These are phyloP conservation scores for Lophotriccus pileatus DNA, from an alignment of 2,797 vertebrate species.

Conservation along the genomic window DNA sequence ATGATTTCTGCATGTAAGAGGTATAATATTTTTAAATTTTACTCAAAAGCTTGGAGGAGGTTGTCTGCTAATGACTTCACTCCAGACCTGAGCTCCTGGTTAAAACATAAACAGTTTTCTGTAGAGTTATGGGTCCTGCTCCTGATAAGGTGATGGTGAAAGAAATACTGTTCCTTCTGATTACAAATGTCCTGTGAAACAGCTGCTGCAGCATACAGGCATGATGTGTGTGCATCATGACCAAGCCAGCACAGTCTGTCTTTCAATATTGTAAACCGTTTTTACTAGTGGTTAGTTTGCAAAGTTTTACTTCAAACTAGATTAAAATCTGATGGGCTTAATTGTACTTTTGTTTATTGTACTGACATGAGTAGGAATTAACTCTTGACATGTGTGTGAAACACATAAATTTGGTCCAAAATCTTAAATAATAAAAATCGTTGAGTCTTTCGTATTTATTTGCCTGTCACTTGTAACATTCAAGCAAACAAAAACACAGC, in stretches of 20 bases:
- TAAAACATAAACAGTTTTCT: background rate
- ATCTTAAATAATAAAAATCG: background rate
- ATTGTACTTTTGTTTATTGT: background rate
- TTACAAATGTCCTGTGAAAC: background rate
- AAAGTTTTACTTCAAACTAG: background rate
- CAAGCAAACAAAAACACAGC: background rate
- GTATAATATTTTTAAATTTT: background rate
- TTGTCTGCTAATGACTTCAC: background rate
- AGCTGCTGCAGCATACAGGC: background rate
- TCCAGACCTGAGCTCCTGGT: background rate
- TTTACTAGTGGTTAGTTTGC: background rate
- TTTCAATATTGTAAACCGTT: background rate
- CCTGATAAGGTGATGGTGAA: background rate
- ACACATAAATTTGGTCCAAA: background rate
- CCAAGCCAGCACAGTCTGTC: background rate
- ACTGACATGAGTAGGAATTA: background rate
- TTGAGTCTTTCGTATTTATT: background rate
- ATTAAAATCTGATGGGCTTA: background rate
- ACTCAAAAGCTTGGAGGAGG: background rate
- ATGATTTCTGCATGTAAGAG: background rate
- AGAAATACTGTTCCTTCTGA: background rate
- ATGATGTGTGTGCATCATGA: rapidly evolving
- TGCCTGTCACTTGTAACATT: background rate
- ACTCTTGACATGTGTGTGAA: background rate
- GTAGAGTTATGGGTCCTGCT: background rate